These are phyloP conservation scores for Gulo gulo DNA, from an alignment of 2,113 vertebrate species.

Conservation along the genomic window DNA sequence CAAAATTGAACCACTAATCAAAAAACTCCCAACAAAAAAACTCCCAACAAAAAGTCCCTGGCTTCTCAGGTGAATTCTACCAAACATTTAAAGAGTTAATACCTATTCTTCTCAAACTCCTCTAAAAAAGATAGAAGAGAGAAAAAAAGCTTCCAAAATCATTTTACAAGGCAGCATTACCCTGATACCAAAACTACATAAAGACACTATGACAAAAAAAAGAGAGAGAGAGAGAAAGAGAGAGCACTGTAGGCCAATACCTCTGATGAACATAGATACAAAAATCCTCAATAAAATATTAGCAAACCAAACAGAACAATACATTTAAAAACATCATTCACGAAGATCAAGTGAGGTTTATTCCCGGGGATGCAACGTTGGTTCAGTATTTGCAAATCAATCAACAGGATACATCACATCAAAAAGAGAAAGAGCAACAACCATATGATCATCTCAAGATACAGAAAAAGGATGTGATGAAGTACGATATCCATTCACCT, in stretches of 20 bases:
- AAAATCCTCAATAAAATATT: not conserved
- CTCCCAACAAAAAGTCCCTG: not conserved
- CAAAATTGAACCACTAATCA: not conserved
- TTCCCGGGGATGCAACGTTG: not conserved
- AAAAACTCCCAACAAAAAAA: not conserved
- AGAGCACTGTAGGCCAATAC: not conserved
- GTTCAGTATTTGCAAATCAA: not conserved
- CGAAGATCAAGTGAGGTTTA: not conserved
- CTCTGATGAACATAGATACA: not conserved
- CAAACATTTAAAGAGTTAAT: not conserved
- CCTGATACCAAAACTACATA: not conserved
- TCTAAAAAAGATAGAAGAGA: not conserved
- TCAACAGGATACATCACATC: not conserved
- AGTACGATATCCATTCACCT: not conserved
- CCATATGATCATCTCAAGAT: not conserved
- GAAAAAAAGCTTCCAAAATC: not conserved
- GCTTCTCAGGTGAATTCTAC: not conserved
- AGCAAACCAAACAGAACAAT: not conserved
- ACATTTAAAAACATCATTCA: not conserved
- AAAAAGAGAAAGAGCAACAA: not conserved
- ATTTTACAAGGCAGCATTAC: not conserved
- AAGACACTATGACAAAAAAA: not conserved
- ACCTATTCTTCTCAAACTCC: not conserved
- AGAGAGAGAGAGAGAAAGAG: not conserved
- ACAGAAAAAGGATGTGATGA: not conserved